Evolutionary conservation across 2,113 vertebrate genomes (phyloP), one percentile per base, ranked within the genome.

Genomic region (Brevimyrus niger): DNA sequence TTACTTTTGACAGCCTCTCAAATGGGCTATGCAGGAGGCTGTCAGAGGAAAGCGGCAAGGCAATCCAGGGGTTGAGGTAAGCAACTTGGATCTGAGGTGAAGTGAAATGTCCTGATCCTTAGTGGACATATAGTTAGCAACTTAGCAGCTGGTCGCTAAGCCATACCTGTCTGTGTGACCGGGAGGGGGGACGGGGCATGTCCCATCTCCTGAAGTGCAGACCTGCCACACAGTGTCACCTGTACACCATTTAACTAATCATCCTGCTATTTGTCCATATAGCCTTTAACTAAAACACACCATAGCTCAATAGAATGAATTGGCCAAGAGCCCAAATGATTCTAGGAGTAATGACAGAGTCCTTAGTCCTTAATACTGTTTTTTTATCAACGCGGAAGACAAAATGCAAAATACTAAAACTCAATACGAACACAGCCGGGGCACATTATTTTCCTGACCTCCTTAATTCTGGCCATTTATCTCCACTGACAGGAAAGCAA

Each of bases 391-490:
- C 4, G 27, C 10, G 0, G 31, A 89, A 46, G 31, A 46, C 31
- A 31, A 82, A 83, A 83, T 46, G 38, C 48, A 46, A n/a, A 84
- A 89, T n/a, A 89, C 31, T 61, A 61, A 61, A 65, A 84, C 11
- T 50, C 47, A 27, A 88, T 88, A 46, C 23, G 44, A 55, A 84
- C 61, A 76, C 88, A 51, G 73, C 35, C 0, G 42, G 88, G 76
- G 50, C 51, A 84, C 31, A n/a, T 44, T 89, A 55, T 85, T 89
- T 89, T 84, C 35, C 80, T 84, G 88, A 89, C 88, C 80, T 85
- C 88, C n/a, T 31, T 83, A 55, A 89, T 84, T 89, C 51, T 58
- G 35, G 17, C 23, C 76, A 89, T 88, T 88, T 80, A 90, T 90
- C 73, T 90, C 42, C 23, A 5, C 38, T 51, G 73, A 31, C 86